phyloP scores from a whole-genome alignment of 2,797 vertebrate genomes.

The Falco biarmicus region DNA sequence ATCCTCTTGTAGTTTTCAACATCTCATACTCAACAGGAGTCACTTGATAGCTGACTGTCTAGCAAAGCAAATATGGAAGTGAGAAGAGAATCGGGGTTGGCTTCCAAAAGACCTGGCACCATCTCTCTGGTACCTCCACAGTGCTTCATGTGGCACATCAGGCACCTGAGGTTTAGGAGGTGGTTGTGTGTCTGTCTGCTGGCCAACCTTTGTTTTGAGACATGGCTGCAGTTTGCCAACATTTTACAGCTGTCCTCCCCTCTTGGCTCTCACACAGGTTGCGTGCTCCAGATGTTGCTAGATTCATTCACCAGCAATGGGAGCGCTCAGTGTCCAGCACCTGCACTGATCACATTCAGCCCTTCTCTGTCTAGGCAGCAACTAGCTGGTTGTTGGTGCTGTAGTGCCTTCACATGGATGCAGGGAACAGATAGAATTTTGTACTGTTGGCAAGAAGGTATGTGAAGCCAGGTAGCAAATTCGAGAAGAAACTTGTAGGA shows the following conservation, averaged over 20 bases:
- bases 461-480: neutral
- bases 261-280: neutral
- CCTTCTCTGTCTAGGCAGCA: neutral
- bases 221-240: neutral
- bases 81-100: neutral
- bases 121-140: neutral
- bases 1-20: neutral
- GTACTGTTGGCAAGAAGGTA: neutral
- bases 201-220: neutral
- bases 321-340: neutral
- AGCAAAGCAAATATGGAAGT: neutral
- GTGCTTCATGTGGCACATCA: accelerated
- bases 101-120: neutral
- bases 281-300: neutral
- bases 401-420: neutral
- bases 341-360: neutral
- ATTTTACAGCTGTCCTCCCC: too few species aligned
- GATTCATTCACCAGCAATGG: neutral
- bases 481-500: neutral
- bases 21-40: neutral
- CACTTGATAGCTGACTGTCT: too few species aligned
- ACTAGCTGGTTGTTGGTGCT: neutral
- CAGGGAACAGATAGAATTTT: neutral
- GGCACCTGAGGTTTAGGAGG: neutral
- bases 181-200: neutral